Evolutionary conservation across 1,140 invertebrate species (phyloP).

Genomic region (Anthonomus grandis): DNA sequence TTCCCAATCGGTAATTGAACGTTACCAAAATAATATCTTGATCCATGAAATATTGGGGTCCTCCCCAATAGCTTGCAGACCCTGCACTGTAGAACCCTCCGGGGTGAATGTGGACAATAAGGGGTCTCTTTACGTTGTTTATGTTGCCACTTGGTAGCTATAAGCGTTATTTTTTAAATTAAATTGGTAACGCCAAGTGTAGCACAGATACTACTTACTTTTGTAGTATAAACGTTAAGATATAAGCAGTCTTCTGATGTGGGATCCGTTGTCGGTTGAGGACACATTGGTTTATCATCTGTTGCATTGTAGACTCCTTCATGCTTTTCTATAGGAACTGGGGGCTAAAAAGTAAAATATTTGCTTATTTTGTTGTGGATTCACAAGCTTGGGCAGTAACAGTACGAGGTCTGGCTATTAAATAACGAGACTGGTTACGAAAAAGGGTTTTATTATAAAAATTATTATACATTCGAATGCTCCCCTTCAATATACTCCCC

Average conservation of each 20-base stretch:
- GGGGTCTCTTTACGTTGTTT: slow-evolving; percentile 43
- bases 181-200: background rate
- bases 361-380: no score
- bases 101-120: slow-evolving; percentile 56
- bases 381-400: no score
- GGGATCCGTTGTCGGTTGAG: slow-evolving; percentile 51
- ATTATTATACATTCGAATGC: no score
- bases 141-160: slow-evolving; percentile 35
- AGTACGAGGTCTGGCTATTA: no score
- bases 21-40: slow-evolving; percentile 58
- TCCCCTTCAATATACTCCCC: no score
- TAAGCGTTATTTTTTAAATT: slow-evolving; percentile 24
- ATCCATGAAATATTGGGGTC: slow-evolving; percentile 53
- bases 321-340: slow-evolving; percentile 51
- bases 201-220: slow-evolving; percentile 40
- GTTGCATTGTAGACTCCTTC: slow-evolving; percentile 57
- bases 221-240: slow-evolving; percentile 62
- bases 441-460: no score
- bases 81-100: slow-evolving; percentile 47
- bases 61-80: slow-evolving; percentile 36
- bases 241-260: slow-evolving; percentile 66
- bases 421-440: no score
- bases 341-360: slow-evolving; percentile 30
- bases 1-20: slow-evolving; percentile 57
- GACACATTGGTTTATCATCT: slow-evolving; percentile 55